These are phyloP conservation scores for Eubucco bourcierii DNA, from an alignment of 2,113 vertebrate species.

Conservation along the genomic window DNA sequence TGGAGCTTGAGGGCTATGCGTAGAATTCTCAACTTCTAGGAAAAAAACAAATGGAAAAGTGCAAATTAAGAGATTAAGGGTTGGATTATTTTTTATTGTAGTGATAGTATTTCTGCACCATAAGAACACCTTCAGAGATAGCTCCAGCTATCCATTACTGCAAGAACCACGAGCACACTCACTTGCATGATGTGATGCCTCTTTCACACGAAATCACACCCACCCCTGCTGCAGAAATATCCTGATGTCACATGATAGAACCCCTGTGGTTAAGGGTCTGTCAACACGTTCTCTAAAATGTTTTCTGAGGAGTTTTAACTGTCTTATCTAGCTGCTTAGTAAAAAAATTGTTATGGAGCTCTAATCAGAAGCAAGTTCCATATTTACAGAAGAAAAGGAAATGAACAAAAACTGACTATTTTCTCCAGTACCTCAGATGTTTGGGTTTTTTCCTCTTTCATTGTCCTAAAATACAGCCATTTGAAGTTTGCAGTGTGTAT, in stretches of 20 bases:
- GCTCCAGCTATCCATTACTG: background rate
- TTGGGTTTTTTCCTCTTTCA: background rate
- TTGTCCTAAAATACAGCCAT: background rate
- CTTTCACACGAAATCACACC: background rate
- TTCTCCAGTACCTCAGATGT: background rate
- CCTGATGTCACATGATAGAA: background rate
- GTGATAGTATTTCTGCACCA: background rate
- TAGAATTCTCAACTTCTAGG: background rate
- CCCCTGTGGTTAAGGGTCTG: background rate
- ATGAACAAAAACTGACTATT: background rate
- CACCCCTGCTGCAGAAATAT: background rate
- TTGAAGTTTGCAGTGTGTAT: background rate
- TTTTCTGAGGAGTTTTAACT: background rate
- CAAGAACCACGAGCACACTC: background rate
- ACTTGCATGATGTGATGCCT: conserved; percentile 18
- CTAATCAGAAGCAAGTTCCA: background rate
- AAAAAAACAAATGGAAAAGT: background rate
- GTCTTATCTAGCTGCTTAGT: background rate
- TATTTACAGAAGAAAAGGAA: background rate
- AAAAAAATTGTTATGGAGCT: background rate
- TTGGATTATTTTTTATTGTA: background rate
- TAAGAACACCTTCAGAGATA: background rate
- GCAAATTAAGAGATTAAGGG: background rate
- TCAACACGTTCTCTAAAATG: background rate
- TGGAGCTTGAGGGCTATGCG: background rate